A percentile compares a stretch with the other conserved stretches of the same genome.
phyloP scores from a whole-genome alignment of 2,888 invertebrate genomes.

The Unio pictorum region DNA sequence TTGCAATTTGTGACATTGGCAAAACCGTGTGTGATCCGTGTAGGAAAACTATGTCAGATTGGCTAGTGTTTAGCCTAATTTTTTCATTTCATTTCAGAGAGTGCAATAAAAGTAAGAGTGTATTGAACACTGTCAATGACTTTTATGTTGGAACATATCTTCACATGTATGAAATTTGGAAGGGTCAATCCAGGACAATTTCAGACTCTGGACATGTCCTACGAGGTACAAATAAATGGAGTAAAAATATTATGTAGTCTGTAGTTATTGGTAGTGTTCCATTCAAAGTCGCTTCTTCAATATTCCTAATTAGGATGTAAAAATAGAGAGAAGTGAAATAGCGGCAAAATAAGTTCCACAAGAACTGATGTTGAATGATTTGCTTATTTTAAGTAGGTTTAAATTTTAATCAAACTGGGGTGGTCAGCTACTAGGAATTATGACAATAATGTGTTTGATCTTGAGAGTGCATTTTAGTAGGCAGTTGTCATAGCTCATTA shows the following conservation, averaged over 20 bases:
- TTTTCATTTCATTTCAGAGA: conserved; percentile 64
- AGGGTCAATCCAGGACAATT: conserved; percentile 73
- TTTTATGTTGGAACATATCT: conserved; percentile 73
- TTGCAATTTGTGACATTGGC: too few relatives aligned
- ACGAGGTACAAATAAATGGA: conserved; percentile 69
- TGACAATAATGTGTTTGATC: too few relatives aligned
- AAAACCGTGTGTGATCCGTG: too few relatives aligned
- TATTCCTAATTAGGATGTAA: not conserved
- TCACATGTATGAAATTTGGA: conserved; percentile 73
- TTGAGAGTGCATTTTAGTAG: too few relatives aligned
- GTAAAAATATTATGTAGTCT: not conserved
- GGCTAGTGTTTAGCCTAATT: not conserved
- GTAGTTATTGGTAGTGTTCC: not conserved
- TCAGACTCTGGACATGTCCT: conserved; percentile 74
- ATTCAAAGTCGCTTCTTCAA: not conserved
- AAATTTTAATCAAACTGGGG: too few relatives aligned
- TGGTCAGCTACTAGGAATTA: too few relatives aligned
- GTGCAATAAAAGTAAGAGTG: conserved; percentile 68
- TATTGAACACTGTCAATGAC: conserved; percentile 72
- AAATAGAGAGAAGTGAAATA: too few relatives aligned
- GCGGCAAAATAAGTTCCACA: too few relatives aligned
- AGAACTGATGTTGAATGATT: too few relatives aligned
- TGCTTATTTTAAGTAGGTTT: too few relatives aligned
- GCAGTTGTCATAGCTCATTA: too few relatives aligned
- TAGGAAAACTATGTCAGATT: not conserved